Base-by-base conservation (phyloP, 2,888 invertebrate species). In the Hypena proboscidalis region DNA sequence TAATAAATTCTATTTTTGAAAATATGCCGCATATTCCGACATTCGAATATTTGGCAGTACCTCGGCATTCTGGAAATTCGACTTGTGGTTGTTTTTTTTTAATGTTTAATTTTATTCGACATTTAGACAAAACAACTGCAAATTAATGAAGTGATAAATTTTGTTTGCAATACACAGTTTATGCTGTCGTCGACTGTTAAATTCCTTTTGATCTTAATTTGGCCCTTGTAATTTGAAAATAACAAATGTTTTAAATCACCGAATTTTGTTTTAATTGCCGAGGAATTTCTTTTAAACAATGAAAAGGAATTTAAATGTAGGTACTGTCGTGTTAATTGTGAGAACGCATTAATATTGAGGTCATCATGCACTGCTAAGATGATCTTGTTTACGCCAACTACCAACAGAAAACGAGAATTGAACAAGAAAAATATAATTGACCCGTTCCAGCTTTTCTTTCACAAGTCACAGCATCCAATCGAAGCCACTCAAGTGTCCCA, bases 401-500 rank as follows among this genome's bases (percentile, higher is more conserved):
- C 3, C 17, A 29, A n/a, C 1, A 15, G 14, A 29, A 4, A 17
- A 4, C 3, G 8, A 8, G 2, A 2, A 8, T 14, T 19, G 3
- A 31, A 22, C 29, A 17, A 35, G 25, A 10, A 32, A 31, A 21
- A 23, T 33, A 40, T 57, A 56, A 62, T 59, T 63, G 48, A 53
- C 35, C 33, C 43, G 42, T 58, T 56, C 31, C 42, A 37, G 26
- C 38, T 44, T 58, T 58, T 48, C 38, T 44, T 58, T 58, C 46
- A 41, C 58, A 44, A 38, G 35, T 49, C 49, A 47, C 19, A 35
- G 53, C 39, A 17, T 58, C 41, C 40, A 49, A 55, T 61, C 50
- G 45, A 50, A 49, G 58, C 63, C 67, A 62, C 61, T 72, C 78
- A 80, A 83, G 79, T 81, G 80, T 67, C 64, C 30, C 50, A 53